These are phyloP conservation scores for Chydorus sphaericus DNA, from an alignment of 2,888 invertebrate species.

Conservation along the genomic window DNA sequence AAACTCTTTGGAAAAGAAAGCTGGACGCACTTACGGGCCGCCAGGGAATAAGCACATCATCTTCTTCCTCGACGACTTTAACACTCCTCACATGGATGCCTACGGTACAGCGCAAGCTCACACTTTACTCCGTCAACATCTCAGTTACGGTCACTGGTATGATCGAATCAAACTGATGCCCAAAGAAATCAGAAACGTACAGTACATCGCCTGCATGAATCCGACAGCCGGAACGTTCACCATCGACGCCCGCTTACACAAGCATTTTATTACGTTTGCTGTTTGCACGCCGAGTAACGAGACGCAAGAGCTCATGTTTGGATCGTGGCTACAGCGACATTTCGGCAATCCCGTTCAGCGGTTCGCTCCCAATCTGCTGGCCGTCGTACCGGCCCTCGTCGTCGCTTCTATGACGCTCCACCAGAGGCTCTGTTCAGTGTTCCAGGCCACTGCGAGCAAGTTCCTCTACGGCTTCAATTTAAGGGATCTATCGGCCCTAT, in stretches of 20 bases:
- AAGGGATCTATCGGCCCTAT: slow-evolving; percentile 57
- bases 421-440: slow-evolving; percentile 68
- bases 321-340: slow-evolving; percentile 74
- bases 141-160: slow-evolving; percentile 92
- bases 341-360: slow-evolving; percentile 65
- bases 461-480: slow-evolving; percentile 95
- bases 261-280: slow-evolving; percentile 79
- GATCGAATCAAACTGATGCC: slow-evolving; percentile 73
- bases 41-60: slow-evolving; percentile 85
- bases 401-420: slow-evolving; percentile 70
- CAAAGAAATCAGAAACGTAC: slow-evolving; percentile 92
- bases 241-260: slow-evolving; percentile 81
- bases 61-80: slow-evolving; percentile 94
- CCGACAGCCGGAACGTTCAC: slow-evolving; percentile 95
- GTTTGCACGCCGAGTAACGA: slow-evolving; percentile 75
- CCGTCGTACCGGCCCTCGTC: slow-evolving; percentile 57
- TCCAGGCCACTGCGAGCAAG: slow-evolving; percentile 88
- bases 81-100: slow-evolving; percentile 90
- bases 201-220: slow-evolving; percentile 95
- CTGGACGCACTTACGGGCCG: slow-evolving; percentile 87
- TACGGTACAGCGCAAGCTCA: slow-evolving; percentile 96
- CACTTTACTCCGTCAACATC: slow-evolving; percentile 83
- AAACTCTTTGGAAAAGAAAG: slow-evolving; percentile 90
- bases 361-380: slow-evolving; percentile 51
- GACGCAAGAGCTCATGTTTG: slow-evolving; percentile 73